Conservation (phyloP, 2,888 invertebrate species). For the Hydriomena furcata region DNA sequence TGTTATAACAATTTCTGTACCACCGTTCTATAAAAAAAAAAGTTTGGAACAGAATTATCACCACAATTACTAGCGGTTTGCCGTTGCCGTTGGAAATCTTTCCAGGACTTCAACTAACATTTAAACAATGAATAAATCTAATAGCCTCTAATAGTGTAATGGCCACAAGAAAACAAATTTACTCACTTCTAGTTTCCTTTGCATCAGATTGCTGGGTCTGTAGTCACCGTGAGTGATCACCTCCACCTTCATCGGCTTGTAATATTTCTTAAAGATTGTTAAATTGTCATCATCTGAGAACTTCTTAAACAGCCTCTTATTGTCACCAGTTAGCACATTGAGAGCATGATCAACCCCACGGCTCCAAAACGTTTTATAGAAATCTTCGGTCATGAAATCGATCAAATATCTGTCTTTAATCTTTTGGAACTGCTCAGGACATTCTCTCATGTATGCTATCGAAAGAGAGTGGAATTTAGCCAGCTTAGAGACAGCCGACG, state of each 20-base stretch:
- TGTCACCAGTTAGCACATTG: slow-evolving; percentile 38
- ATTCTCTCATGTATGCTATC: slow-evolving; percentile 45
- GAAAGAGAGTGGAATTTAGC: slow-evolving; percentile 59
- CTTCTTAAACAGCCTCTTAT: slow-evolving; percentile 38
- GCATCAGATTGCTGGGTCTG: slow-evolving; percentile 50
- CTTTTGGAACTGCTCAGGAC: slow-evolving; percentile 42
- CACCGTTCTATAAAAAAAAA: no score
- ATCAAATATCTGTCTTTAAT: background rate
- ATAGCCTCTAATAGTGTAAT: no score
- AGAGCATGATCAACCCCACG: slow-evolving; percentile 26
- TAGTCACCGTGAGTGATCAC: slow-evolving; percentile 47
- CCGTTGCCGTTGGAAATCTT: no score
- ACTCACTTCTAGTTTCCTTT: slow-evolving; percentile 35
- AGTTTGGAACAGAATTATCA: no score
- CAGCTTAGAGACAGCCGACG: slow-evolving; percentile 39
- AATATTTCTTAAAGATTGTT: slow-evolving; percentile 30
- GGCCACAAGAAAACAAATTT: no score
- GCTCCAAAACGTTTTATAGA: background rate
- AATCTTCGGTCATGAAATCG: background rate
- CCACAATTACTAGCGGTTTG: no score
- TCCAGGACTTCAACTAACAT: no score
- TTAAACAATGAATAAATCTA: no score
- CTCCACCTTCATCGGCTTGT: slow-evolving; percentile 7
- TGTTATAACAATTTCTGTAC: no score
- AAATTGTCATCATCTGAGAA: slow-evolving; percentile 32